Evolutionary conservation across 2,888 invertebrate genomes (phyloP).

Genomic region (Amiota mariae): DNA sequence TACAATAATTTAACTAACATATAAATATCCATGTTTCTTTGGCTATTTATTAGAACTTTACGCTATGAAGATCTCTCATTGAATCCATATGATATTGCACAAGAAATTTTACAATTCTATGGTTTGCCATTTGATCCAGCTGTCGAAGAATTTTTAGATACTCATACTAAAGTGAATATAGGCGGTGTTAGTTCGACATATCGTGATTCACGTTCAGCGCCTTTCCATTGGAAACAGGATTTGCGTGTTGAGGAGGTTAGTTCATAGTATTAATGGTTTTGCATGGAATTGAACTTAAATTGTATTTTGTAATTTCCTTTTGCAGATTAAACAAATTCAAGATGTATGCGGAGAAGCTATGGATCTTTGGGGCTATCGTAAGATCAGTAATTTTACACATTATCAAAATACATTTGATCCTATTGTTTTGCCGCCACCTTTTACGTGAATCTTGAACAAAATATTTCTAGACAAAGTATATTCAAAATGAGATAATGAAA

Average conservation of each 20-base stretch:
- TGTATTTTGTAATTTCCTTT: slow-evolving; percentile 25
- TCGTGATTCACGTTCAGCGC: slow-evolving; percentile 87
- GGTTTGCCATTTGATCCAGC: slow-evolving; percentile 81
- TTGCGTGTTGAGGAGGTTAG: slow-evolving; percentile 81
- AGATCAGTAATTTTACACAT: slow-evolving; percentile 76
- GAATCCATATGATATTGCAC: slow-evolving; percentile 81
- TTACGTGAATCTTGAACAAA: slow-evolving; percentile 66
- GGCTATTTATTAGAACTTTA: slow-evolving; percentile 78
- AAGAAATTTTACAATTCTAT: slow-evolving; percentile 84
- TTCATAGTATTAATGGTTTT: not conserved
- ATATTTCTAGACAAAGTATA: too few relatives aligned
- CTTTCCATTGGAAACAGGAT: slow-evolving; percentile 89
- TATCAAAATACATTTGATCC: slow-evolving; percentile 77
- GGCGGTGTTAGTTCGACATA: slow-evolving; percentile 91
- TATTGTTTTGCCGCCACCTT: slow-evolving; percentile 72
- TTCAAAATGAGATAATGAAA: not conserved
- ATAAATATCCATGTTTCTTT: too few relatives aligned
- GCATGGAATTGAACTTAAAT: slow-evolving; percentile 10
- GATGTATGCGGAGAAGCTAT: slow-evolving; percentile 84
- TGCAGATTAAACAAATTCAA: slow-evolving; percentile 75
- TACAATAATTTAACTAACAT: not conserved
- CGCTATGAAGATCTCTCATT: slow-evolving; percentile 90
- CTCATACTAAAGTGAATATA: slow-evolving; percentile 85
- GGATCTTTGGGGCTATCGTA: slow-evolving; percentile 87
- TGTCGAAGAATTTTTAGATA: slow-evolving; percentile 83